phyloP scores from a whole-genome alignment of 2,113 vertebrate genomes.

The Rattus norvegicus region DNA sequence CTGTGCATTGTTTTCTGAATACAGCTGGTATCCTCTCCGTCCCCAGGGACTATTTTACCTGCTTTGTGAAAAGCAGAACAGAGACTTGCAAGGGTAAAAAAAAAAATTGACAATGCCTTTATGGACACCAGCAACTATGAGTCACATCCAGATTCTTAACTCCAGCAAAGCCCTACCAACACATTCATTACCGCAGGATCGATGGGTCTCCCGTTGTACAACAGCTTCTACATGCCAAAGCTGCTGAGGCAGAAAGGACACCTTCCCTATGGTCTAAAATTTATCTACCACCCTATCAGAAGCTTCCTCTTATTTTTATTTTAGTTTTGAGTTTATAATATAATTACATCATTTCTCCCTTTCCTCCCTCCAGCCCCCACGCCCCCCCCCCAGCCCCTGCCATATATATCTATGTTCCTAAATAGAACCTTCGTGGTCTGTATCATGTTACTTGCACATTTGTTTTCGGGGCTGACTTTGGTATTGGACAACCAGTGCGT shows the following conservation, averaged over 20 bases:
- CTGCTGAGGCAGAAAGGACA: neutral
- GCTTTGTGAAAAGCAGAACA: conserved; percentile 58
- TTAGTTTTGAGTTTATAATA: neutral
- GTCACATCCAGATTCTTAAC: neutral
- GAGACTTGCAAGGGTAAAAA: neutral
- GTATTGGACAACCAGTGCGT: neutral
- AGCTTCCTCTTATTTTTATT: neutral
- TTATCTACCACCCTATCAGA: too few species aligned
- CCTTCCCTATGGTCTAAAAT: neutral
- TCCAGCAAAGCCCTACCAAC: neutral
- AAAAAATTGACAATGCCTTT: neutral
- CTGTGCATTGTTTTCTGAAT: conserved; percentile 69
- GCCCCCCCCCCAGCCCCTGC: too few species aligned
- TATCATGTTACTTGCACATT: neutral
- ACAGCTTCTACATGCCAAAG: neutral
- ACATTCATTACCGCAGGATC: fast-evolving
- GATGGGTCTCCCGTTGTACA: neutral
- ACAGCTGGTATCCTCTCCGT: conserved; percentile 51
- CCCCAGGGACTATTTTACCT: neutral
- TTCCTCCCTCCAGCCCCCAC: neutral
- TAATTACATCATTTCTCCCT: neutral
- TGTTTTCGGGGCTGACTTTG: neutral
- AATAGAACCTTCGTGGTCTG: neutral
- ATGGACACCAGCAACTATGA: neutral
- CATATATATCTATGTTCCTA: neutral